Conservation (phyloP, 2,113 vertebrate species). For the Larimichthys crocea region DNA sequence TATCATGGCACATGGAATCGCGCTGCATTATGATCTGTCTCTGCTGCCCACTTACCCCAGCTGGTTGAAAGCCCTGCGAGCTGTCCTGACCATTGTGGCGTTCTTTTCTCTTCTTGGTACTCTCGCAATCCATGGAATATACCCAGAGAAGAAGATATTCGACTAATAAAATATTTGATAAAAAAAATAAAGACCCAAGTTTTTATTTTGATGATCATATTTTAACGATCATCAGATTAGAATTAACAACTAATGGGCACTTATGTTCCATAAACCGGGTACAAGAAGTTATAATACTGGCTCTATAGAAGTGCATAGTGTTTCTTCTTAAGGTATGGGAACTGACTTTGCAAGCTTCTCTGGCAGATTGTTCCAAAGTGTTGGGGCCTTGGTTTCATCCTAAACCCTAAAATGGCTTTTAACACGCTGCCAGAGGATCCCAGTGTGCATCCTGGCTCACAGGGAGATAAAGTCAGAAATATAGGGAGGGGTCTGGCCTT, state of each 20-base stretch:
- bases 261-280: too few relatives aligned
- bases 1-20: constrained; percentile 87
- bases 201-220: not conserved
- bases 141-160: constrained; percentile 80
- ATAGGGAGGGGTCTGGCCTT: too few relatives aligned
- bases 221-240: not conserved
- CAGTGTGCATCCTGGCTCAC: too few relatives aligned
- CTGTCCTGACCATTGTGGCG: constrained; percentile 85
- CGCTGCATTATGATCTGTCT: constrained; percentile 89
- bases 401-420: too few relatives aligned
- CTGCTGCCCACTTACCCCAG: constrained; percentile 90
- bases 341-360: too few relatives aligned
- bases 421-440: too few relatives aligned
- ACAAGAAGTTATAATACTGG: too few relatives aligned
- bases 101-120: constrained; percentile 84
- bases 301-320: too few relatives aligned
- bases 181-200: not conserved
- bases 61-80: constrained; percentile 91
- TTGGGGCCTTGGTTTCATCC: too few relatives aligned
- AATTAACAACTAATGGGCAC: not conserved
- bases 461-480: too few relatives aligned
- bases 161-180: not conserved
- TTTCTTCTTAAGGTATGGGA: too few relatives aligned
- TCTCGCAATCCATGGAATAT: constrained; percentile 67
- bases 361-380: too few relatives aligned